These are phyloP conservation scores for Austrofundulus limnaeus DNA, from an alignment of 2,113 vertebrate genomes.

Conservation along the genomic window DNA sequence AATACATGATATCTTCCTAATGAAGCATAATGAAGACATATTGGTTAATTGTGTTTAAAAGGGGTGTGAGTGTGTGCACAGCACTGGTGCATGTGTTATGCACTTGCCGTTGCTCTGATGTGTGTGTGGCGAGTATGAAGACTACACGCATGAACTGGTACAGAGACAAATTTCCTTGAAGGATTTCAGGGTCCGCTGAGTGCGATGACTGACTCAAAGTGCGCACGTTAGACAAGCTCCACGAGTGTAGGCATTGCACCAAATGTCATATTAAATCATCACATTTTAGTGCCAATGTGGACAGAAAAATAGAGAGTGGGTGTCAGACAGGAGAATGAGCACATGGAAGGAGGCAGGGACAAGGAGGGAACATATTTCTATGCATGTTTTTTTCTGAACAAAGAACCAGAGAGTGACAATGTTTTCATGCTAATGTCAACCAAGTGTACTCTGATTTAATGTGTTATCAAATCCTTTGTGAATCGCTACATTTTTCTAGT, in stretches of 20 bases:
- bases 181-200: conserved; percentile 26
- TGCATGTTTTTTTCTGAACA: background rate
- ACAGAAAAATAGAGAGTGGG: conserved; percentile 2
- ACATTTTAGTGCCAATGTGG: conserved; percentile 54
- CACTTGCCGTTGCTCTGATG: background rate
- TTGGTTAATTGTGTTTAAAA: conserved; percentile 36
- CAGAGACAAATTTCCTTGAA: conserved; percentile 31
- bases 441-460: background rate
- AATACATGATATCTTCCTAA: conserved; percentile 51
- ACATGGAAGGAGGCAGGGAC: conserved; percentile 12
- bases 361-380: background rate
- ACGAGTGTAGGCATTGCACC: conserved; percentile 40
- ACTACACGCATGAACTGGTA: conserved; percentile 3
- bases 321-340: conserved; percentile 14
- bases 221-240: conserved; percentile 45
- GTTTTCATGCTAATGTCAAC: background rate
- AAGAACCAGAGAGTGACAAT: background rate
- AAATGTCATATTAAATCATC: conserved; percentile 25
- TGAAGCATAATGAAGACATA: conserved; percentile 54
- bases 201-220: conserved; percentile 25
- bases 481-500: too few species aligned
- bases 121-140: background rate
- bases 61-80: conserved; percentile 28
- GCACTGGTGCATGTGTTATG: background rate
- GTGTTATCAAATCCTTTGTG: too few species aligned